phyloP scores from a whole-genome alignment of 1,140 invertebrate species.

The Tribolium madens region DNA sequence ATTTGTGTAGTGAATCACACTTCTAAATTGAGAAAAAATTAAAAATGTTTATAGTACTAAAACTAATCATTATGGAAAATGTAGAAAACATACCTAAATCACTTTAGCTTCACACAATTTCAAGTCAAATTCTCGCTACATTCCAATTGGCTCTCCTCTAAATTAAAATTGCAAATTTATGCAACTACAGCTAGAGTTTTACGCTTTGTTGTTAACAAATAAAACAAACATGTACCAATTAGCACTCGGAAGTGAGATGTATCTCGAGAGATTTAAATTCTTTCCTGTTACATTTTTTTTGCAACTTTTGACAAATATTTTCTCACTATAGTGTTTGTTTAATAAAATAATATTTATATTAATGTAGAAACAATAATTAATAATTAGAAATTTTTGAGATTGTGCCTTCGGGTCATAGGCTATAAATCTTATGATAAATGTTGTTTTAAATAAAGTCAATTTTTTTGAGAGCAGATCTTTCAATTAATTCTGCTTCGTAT shows the following conservation, averaged over 20 bases:
- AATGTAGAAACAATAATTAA: neutral
- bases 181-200: neutral
- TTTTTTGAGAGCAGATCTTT: neutral
- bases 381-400: slow-evolving; percentile 12
- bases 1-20: neutral
- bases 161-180: slow-evolving; percentile 33
- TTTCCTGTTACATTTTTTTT: neutral
- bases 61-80: too few species aligned
- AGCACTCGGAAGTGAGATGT: neutral
- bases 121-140: too few species aligned
- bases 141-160: neutral
- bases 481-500: neutral
- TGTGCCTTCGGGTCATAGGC: neutral
- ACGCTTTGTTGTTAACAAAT: slow-evolving; percentile 28
- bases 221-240: slow-evolving; percentile 14
- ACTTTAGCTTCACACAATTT: too few species aligned
- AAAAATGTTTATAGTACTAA: too few species aligned
- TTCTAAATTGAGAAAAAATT: too few species aligned
- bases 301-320: neutral
- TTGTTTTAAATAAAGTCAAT: neutral
- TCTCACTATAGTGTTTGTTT: neutral
- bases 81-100: too few species aligned
- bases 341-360: neutral
- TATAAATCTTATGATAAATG: slow-evolving; percentile 26
- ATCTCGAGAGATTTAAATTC: neutral